These are phyloP conservation scores for Dufourea novaeangliae DNA, from an alignment of 1,140 invertebrate species.

Conservation along the genomic window DNA sequence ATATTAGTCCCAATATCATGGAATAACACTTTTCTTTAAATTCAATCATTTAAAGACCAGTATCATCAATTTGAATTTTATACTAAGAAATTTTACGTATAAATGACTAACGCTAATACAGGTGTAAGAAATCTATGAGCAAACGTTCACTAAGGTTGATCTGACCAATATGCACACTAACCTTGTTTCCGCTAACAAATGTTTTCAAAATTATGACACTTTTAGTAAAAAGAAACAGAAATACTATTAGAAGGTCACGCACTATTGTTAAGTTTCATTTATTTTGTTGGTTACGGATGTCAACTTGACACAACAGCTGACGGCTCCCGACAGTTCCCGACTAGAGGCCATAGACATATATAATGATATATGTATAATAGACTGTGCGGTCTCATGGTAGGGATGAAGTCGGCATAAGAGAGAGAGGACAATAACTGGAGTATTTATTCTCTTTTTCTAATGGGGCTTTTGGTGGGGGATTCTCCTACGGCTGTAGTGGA, in stretches of 20 bases:
- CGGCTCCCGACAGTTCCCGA: constrained; percentile 53
- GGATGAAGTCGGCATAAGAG: no score
- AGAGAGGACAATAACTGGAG: no score
- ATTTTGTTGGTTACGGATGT: constrained; percentile 68
- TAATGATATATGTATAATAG: no score
- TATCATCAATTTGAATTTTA: constrained; percentile 1
- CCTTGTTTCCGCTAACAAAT: constrained; percentile 27
- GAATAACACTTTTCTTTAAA: background rate
- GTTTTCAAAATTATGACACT: background rate
- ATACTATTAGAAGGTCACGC: constrained; percentile 15
- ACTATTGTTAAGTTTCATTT: constrained; percentile 39
- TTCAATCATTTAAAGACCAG: no score
- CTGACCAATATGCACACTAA: constrained; percentile 14
- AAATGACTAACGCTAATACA: constrained; percentile 49
- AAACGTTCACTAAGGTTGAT: constrained; percentile 6
- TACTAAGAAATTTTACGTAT: constrained; percentile 22
- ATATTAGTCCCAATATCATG: background rate
- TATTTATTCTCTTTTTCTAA: no score
- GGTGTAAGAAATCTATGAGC: constrained; percentile 10
- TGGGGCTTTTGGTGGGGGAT: no score
- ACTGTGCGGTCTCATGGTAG: no score
- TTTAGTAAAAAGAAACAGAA: constrained; percentile 4
- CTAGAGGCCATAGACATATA: constrained; percentile 21
- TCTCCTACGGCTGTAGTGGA: no score
- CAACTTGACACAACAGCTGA: constrained; percentile 69